These are phyloP conservation scores for Drosophila takahashii DNA, from an alignment of 1,140 invertebrate species.

Conservation along the genomic window DNA sequence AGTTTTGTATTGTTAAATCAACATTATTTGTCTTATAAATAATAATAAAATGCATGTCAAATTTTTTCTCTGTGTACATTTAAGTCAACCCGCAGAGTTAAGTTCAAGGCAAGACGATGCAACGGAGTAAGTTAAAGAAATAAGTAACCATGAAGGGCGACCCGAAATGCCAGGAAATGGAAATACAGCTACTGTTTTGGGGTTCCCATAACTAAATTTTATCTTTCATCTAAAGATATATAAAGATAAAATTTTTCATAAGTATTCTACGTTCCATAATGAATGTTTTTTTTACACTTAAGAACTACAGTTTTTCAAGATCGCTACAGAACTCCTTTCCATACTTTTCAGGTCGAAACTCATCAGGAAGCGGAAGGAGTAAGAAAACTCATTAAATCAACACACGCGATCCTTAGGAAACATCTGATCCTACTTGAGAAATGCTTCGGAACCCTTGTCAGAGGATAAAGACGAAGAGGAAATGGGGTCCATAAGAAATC, in stretches of 20 bases:
- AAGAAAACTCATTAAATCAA: constrained; percentile 38
- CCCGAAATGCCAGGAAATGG: constrained; percentile 16
- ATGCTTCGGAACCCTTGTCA: constrained; percentile 5
- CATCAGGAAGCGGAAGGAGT: constrained; percentile 33
- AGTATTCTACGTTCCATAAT: too few relatives aligned
- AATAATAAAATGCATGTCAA: background rate
- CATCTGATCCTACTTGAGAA: constrained; percentile 57
- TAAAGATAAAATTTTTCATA: too few relatives aligned
- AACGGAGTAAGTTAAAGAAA: constrained; percentile 9
- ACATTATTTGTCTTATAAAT: background rate
- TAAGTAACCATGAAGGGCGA: constrained; percentile 27
- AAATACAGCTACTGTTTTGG: constrained; percentile 7
- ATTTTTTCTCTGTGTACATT: constrained; percentile 4
- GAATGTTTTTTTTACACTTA: too few relatives aligned
- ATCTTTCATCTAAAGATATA: background rate
- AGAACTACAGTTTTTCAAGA: too few relatives aligned
- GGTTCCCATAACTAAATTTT: constrained; percentile 18
- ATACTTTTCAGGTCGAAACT: background rate
- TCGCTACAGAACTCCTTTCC: too few relatives aligned
- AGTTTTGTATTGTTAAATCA: background rate
- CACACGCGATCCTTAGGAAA: constrained; percentile 62
- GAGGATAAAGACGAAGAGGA: constrained; percentile 4
- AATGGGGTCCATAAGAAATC: constrained; percentile 47
- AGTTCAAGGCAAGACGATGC: constrained; percentile 32
- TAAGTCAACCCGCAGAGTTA: background rate